These are phyloP conservation scores for Grapholita molesta DNA, from an alignment of 1,140 invertebrate genomes.

Conservation along the genomic window DNA sequence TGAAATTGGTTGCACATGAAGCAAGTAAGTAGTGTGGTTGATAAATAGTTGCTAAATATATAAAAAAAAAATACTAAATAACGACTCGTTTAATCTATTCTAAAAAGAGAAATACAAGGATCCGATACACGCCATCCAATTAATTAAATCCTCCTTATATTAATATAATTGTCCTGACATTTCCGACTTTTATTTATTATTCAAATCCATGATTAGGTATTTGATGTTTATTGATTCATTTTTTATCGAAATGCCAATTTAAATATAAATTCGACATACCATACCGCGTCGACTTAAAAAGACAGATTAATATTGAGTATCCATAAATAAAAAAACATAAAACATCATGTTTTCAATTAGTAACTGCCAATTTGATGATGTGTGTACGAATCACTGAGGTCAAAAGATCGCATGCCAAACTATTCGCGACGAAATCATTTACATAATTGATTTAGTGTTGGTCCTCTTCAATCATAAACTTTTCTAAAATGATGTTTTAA, in stretches of 20 bases:
- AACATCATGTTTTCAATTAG: background rate
- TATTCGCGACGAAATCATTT: background rate
- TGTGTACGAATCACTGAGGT: background rate
- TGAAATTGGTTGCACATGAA: too few relatives aligned
- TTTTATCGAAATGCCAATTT: background rate
- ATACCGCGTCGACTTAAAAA: background rate
- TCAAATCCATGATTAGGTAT: background rate
- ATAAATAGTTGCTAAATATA: too few relatives aligned
- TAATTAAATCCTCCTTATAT: background rate
- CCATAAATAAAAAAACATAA: background rate
- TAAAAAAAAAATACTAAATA: too few relatives aligned
- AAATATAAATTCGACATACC: background rate
- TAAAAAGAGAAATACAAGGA: too few relatives aligned
- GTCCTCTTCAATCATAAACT: background rate
- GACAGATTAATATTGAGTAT: background rate
- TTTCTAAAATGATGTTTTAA: background rate
- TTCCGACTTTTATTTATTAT: background rate
- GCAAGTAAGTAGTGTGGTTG: too few relatives aligned
- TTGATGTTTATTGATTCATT: background rate
- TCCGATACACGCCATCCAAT: too few relatives aligned
- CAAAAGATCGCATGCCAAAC: background rate
- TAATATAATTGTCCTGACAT: background rate
- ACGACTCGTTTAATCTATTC: too few relatives aligned
- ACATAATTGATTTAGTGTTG: background rate
- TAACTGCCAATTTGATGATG: background rate